A percentile compares a stretch with the other conserved stretches of the same genome.
Conservation (phyloP, 2,113 vertebrate genomes). For the Athene noctua region DNA sequence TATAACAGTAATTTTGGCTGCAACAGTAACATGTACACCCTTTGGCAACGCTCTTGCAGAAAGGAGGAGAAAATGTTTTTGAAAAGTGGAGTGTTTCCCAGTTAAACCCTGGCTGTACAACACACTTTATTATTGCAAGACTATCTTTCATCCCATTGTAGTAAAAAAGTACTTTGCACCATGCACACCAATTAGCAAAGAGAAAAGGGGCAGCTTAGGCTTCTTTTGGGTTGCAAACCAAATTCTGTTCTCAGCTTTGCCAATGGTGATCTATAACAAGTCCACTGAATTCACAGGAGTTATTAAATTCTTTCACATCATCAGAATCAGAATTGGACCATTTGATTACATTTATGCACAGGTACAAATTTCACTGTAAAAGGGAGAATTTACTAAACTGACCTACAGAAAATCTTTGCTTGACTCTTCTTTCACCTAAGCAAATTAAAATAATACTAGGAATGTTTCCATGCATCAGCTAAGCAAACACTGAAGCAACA, state of each 20-base stretch:
- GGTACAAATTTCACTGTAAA: not conserved
- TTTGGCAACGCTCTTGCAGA: conserved; percentile 29
- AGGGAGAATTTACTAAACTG: not conserved
- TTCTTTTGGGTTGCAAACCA: not conserved
- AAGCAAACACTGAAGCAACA: not conserved
- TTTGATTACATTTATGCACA: not conserved
- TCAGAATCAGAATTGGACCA: not conserved
- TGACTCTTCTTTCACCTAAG: not conserved
- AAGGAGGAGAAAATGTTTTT: not conserved
- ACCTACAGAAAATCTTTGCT: not conserved
- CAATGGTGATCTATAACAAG: not conserved
- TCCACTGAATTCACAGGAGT: not conserved
- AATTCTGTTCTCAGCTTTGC: not conserved
- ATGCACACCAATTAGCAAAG: not conserved
- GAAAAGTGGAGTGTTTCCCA: not conserved
- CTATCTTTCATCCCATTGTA: not conserved
- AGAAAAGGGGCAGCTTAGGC: not conserved
- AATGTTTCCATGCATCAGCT: not conserved
- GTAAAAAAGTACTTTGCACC: not conserved
- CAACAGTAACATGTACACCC: conserved; percentile 56
- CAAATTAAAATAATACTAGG: not conserved
- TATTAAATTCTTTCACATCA: not conserved
- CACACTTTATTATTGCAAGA: not conserved
- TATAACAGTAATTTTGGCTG: conserved; percentile 71
- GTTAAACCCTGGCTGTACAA: not conserved